Evolutionary conservation across 1,140 invertebrate species (phyloP).

Genomic region (Drosophila rhopaloa): DNA sequence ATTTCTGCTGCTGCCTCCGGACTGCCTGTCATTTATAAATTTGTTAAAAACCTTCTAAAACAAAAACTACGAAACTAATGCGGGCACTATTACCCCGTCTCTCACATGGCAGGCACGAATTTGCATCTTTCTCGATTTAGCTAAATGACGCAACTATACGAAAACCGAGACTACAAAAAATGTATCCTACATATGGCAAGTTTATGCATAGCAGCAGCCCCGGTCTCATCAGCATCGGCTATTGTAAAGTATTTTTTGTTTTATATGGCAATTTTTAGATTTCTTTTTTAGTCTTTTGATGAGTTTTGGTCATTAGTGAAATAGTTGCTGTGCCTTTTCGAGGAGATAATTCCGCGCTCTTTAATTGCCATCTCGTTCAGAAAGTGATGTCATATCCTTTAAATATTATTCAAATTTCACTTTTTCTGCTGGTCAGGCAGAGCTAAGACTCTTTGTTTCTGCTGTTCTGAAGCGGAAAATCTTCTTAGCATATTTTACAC

Average conservation of each 20-base stretch:
- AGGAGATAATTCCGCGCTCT: neutral
- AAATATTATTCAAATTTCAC: conserved; percentile 40
- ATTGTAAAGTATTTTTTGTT: conserved; percentile 28
- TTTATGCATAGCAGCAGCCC: conserved; percentile 15
- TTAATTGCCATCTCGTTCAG: conserved; percentile 4
- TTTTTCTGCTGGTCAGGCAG: neutral
- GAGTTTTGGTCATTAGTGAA: conserved; percentile 23
- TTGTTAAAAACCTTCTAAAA: conserved; percentile 12
- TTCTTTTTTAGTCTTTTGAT: conserved; percentile 10
- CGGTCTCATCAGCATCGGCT: conserved; percentile 8
- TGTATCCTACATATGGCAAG: conserved; percentile 39
- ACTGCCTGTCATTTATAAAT: conserved; percentile 10
- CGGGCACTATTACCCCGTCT: conserved; percentile 2
- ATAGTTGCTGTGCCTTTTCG: conserved; percentile 14
- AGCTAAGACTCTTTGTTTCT: conserved; percentile 6
- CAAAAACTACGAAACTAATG: conserved; percentile 11
- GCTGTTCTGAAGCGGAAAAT: conserved; percentile 9
- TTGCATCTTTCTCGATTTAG: conserved; percentile 50
- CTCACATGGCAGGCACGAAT: conserved; percentile 16
- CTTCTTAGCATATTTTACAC: conserved; percentile 24
- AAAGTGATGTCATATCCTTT: conserved; percentile 2
- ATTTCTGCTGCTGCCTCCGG: conserved; percentile 6
- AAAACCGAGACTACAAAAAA: conserved; percentile 13
- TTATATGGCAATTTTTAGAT: conserved; percentile 23
- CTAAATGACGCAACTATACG: conserved; percentile 34